These are phyloP conservation scores for Sinhomidia bicolor DNA, from an alignment of 2,888 invertebrate species.

Conservation along the genomic window DNA sequence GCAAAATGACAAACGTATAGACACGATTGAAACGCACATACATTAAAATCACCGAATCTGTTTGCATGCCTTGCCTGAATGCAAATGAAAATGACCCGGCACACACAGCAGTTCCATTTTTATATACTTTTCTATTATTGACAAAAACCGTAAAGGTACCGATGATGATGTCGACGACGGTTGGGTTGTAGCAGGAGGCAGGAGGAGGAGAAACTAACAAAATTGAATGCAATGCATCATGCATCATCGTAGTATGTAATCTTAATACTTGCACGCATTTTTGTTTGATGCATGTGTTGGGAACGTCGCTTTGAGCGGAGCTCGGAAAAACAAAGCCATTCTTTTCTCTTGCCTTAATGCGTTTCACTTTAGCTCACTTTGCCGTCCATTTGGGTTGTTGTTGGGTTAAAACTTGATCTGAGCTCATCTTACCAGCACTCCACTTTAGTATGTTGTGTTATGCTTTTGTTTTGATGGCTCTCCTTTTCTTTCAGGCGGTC, in stretches of 20 bases:
- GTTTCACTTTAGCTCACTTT: conserved; percentile 28
- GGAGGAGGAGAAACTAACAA: conserved; percentile 33
- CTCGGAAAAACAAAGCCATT: conserved; percentile 42
- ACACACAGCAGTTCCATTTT: no score
- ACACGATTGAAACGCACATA: no score
- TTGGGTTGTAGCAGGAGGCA: no score
- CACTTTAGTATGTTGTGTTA: not conserved
- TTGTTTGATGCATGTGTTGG: conserved; percentile 42
- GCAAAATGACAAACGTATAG: no score
- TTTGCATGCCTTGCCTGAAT: conserved; percentile 55
- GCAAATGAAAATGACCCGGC: no score
- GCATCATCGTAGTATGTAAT: not conserved
- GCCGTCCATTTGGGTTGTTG: conserved; percentile 29
- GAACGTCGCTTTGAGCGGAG: conserved; percentile 50
- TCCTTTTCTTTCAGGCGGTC: conserved; percentile 39
- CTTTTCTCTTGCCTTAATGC: conserved; percentile 32
- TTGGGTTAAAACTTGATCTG: conserved; percentile 40
- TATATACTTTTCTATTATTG: conserved; percentile 34
- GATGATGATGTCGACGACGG: conserved; percentile 21
- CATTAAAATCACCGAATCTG: conserved; percentile 16
- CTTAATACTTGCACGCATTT: not conserved
- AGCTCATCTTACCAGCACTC: conserved; percentile 44
- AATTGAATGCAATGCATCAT: conserved; percentile 52
- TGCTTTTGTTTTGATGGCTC: conserved; percentile 51
- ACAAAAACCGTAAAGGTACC: conserved; percentile 12